These are phyloP conservation scores for Stichopus horrens DNA, from an alignment of 53 echinoderm and acorn worm genomes.

Conservation along the genomic window DNA sequence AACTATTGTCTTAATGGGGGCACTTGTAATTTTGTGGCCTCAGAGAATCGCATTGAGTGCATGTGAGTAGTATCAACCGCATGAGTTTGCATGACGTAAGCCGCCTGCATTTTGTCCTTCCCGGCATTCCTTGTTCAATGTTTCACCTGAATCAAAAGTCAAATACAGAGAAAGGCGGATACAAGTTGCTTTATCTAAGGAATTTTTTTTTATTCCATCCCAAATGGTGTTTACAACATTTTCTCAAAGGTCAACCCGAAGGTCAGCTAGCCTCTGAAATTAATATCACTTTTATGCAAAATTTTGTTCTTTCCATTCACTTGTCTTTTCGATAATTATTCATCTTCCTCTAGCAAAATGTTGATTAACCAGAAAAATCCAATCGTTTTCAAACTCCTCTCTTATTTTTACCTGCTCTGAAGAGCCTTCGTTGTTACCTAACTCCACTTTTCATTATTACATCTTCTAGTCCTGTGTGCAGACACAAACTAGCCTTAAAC, in stretches of 20 bases:
- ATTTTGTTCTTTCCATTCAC: neutral
- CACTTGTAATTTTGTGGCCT: slow-evolving; percentile 41
- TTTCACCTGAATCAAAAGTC: neutral
- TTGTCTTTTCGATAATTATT: slow-evolving; percentile 1
- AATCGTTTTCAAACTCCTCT: neutral
- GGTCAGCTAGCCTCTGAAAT: no score
- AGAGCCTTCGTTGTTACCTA: neutral
- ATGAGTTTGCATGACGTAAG: slow-evolving; percentile 41
- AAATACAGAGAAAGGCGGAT: neutral
- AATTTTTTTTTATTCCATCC: no score
- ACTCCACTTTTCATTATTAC: neutral
- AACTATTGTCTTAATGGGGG: slow-evolving; percentile 55
- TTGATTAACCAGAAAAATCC: neutral
- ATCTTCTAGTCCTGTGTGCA: neutral
- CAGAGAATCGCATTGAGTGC: slow-evolving; percentile 43
- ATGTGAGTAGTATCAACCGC: slow-evolving; percentile 50
- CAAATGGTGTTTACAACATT: no score
- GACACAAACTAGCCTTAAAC: neutral
- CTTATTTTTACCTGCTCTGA: neutral
- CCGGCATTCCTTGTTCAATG: slow-evolving; percentile 32
- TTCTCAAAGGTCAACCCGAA: no score
- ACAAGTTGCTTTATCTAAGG: neutral
- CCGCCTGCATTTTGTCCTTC: slow-evolving; percentile 45
- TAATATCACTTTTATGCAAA: no score
- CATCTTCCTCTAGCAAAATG: slow-evolving; percentile 3